Percentiles rank a stretch among this genome's conserved stretches.
Evolutionary conservation across 2,797 vertebrate species (phyloP).

Genomic region (Glossophaga mutica): DNA sequence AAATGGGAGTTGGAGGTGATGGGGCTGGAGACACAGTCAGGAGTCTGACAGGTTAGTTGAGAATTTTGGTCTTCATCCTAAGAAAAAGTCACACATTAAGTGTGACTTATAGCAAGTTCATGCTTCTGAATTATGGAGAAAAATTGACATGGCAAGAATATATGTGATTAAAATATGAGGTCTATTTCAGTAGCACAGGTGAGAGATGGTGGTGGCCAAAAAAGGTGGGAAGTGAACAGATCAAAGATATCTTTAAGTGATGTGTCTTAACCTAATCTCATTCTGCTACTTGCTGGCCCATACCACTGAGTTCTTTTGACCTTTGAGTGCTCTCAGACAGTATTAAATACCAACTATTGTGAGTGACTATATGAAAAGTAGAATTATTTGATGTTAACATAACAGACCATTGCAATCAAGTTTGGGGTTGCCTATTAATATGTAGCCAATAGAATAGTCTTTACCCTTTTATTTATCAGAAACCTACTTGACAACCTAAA

Average conservation of each 20-base stretch:
- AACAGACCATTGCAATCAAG: constrained; percentile 23
- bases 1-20: not conserved
- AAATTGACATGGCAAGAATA: not conserved
- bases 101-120: not conserved
- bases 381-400: constrained; percentile 25
- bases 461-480: constrained; percentile 6
- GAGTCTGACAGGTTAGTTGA: not conserved
- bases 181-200: not conserved
- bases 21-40: not conserved
- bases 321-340: not conserved
- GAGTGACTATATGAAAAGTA: not conserved
- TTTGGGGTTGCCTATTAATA: not conserved
- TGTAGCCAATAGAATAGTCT: constrained; percentile 24
- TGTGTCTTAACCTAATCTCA: not conserved
- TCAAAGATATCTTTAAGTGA: not conserved
- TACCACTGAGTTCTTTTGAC: not conserved
- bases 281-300: not conserved
- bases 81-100: not conserved
- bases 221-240: not conserved
- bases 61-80: not conserved
- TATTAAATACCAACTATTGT: not conserved
- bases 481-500: not conserved
- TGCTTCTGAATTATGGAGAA: not conserved
- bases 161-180: not conserved
- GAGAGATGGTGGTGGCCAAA: not conserved